phyloP scores from a whole-genome alignment of 2,797 vertebrate species.

The Eulemur albifrons region DNA sequence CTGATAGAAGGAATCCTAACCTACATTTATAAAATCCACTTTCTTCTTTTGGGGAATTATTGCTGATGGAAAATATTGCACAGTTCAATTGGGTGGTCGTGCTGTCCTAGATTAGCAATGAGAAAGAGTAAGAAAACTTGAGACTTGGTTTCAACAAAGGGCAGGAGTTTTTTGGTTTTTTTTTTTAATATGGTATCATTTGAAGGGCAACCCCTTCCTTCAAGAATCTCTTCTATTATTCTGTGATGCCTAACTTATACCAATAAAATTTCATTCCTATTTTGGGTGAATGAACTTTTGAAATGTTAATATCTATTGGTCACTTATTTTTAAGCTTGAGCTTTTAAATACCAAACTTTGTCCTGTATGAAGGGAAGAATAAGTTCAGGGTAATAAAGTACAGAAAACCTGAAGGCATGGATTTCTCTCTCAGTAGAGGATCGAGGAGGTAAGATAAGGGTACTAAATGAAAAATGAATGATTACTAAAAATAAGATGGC shows the following conservation, averaged over 20 bases:
- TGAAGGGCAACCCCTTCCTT: neutral
- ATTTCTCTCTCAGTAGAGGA: neutral
- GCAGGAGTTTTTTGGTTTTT: neutral
- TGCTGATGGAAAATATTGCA: neutral
- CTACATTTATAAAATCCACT: neutral
- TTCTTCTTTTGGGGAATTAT: neutral
- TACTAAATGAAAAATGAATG: neutral
- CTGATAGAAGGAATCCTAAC: neutral
- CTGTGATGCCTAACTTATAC: neutral
- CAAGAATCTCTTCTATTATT: neutral
- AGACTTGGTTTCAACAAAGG: neutral
- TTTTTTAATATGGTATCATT: neutral
- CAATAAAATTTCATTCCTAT: neutral
- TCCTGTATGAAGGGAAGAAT: neutral
- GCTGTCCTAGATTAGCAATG: neutral
- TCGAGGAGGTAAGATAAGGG: neutral
- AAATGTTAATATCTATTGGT: conserved; percentile 49
- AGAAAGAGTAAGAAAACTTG: neutral
- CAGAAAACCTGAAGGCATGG: neutral
- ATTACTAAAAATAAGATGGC: neutral
- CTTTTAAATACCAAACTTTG: neutral
- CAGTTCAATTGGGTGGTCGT: neutral
- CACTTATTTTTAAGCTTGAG: conserved; percentile 32
- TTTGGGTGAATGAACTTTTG: neutral
- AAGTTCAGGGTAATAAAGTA: neutral